These are phyloP conservation scores for Heloderma charlesbogerti DNA, from an alignment of 2,113 vertebrate genomes.

Conservation along the genomic window DNA sequence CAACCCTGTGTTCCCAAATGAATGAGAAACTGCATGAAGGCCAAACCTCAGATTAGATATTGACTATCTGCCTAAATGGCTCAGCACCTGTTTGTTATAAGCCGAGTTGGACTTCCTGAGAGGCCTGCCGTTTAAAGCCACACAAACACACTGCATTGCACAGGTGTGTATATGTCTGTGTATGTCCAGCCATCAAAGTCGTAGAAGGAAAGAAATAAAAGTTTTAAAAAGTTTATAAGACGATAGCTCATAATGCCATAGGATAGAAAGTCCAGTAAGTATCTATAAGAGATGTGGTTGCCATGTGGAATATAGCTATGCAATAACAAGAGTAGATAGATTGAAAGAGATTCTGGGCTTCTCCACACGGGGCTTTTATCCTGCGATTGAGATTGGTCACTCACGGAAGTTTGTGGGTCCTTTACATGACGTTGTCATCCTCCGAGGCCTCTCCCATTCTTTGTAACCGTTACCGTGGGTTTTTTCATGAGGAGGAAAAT, in stretches of 20 bases:
- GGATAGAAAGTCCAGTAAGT: not conserved
- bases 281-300: not conserved
- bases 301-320: not conserved
- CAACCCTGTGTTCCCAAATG: slow-evolving; percentile 48
- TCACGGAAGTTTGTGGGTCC: too few relatives aligned
- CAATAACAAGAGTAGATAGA: not conserved
- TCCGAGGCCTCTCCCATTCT: too few relatives aligned
- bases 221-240: not conserved
- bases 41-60: slow-evolving; percentile 68
- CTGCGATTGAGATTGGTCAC: too few relatives aligned
- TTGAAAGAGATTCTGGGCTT: not conserved
- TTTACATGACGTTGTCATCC: too few relatives aligned
- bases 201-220: not conserved
- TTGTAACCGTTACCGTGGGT: too few relatives aligned
- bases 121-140: fast-evolving
- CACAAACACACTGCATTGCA: fast-evolving
- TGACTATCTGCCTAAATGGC: slow-evolving; percentile 43
- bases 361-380: too few relatives aligned
- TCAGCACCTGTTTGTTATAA: not conserved
- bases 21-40: slow-evolving; percentile 58
- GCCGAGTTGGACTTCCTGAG: slow-evolving; percentile 24
- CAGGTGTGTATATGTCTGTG: not conserved
- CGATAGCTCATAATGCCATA: too few relatives aligned
- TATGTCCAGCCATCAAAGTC: not conserved
- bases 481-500: too few relatives aligned